Base-by-base conservation (phyloP, 2,113 vertebrate species). In the Ascaphus truei region DNA sequence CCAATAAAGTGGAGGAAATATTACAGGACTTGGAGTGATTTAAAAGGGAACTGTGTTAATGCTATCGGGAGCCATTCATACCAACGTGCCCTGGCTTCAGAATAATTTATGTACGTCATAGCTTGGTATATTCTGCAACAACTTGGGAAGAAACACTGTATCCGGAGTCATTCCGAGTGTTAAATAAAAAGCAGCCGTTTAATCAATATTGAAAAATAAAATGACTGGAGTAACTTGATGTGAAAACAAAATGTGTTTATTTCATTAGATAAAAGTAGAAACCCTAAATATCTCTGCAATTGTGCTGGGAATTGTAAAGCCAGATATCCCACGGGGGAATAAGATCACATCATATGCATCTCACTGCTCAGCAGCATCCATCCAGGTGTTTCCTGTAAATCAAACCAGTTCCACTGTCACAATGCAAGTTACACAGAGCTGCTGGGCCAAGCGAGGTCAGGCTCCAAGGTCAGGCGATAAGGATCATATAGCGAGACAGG, bases 371-470 rank as follows among this genome's bases (percentile, higher is more conserved):
- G 20, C 15, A 30, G 1, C n/a, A 37, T 60, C 56, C 11, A 23
- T 29, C 11, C 66, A 60, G 66, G 43, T 69, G 66, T 22, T 60
- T 69, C 66, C 66, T 69, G 66, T 43, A 43, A 57, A 7, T 25
- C 64, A 34, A 23, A 43, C 30, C 56, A 51, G 9, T 11, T 33
- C 11, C 34, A 65, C 9, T 7, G 13, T 25, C 55, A 30, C 41
- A 29, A 29, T 37, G 65, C 9, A 6, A 31, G 5, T 37, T 22
- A 27, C 55, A 59, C 55, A 26, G n/a, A 10, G 18, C 41, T 16
- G 18, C 41, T 16, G 23, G 15, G 53, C 52, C 20, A 20, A 10
- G 36, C 16, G 36, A 43, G n/a, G 37, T 34, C 4, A 12, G 5
- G 52, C 20, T n/a, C 26, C 30, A 1, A 8, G 15, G 20, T 16